Evolutionary conservation across 1,140 invertebrate genomes (phyloP), one percentile per base, ranked within the genome.

Genomic region (Danaus melanippus): DNA sequence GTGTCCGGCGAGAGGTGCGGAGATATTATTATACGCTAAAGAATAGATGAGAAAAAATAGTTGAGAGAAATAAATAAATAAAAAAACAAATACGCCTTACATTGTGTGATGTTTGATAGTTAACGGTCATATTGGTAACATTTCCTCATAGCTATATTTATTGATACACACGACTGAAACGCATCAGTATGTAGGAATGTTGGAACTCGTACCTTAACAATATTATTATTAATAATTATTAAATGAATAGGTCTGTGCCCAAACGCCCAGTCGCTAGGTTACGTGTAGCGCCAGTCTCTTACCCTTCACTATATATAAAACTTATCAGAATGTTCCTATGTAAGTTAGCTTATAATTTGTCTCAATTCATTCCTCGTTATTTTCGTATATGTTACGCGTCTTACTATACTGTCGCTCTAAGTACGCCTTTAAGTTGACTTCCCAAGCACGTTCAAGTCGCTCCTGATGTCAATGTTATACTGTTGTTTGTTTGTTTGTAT

Each of bases 291-390:
- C 66, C 62, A 66, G 66, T 62, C 67, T 65, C 64, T 62, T 67
- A 63, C 67, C 66, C 64, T 67, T 76, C 77, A 69, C 72, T 69
- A 71, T 72, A 67, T 68, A 72, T 69, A 66, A 54, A 63, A 60
- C 67, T 60, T 53, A 65, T 75, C 68, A 32, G 21, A 32, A 32
- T 32, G 84, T 84, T 84, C 81, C 79, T 84, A 83, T 76, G 60
- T 79, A 79, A 81, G 74, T 81, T 86, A 84, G 79, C 74, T 82
- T 71, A 32, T 82, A 83, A 75, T 82, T 74, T 77, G 64, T 81
- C 65, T 81, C 69, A 54, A 76, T 81, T 76, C 83, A 86, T 86
- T 84, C 80, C 80, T 71, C 66, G 61, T 55, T 62, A 57, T 56
- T 51, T 62, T 32, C 6, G 21, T 32, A 3, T 32, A 32, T 32